phyloP scores from a whole-genome alignment of 2,888 invertebrate species.

The Geophilus truncorum region DNA sequence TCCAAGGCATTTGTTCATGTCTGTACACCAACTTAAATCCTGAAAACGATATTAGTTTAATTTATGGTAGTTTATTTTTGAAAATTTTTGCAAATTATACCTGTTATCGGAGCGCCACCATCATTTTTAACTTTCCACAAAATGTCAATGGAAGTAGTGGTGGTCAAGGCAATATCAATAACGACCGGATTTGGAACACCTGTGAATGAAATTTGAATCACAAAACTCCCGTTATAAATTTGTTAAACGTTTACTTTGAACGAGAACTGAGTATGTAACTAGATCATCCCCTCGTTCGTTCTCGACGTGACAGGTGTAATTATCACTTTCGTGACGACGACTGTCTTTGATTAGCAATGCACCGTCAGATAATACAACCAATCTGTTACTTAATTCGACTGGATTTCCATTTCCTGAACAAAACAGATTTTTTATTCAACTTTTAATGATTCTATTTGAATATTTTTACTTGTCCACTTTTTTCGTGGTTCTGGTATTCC shows the following conservation, averaged over 20 bases:
- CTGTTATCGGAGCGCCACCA: constrained; percentile 7
- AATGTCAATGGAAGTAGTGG: constrained; percentile 62
- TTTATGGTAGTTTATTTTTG: too few relatives aligned
- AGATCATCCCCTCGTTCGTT: constrained; percentile 89
- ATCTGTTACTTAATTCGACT: constrained; percentile 58
- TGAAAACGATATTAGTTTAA: background rate
- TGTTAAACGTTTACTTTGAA: constrained; percentile 67
- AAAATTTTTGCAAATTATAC: background rate
- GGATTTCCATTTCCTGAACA: constrained; percentile 15
- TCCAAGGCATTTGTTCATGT: background rate
- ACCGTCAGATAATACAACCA: constrained; percentile 80
- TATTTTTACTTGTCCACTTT: constrained; percentile 42
- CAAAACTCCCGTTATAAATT: too few relatives aligned
- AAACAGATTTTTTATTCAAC: background rate
- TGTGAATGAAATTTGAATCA: background rate
- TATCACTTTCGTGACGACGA: constrained; percentile 82
- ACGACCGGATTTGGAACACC: constrained; percentile 60
- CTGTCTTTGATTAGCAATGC: constrained; percentile 83
- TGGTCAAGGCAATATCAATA: constrained; percentile 61
- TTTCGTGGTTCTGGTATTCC: constrained; percentile 45
- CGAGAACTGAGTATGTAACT: constrained; percentile 82
- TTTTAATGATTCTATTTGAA: too few relatives aligned
- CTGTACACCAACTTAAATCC: background rate
- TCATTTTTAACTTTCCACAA: constrained; percentile 43
- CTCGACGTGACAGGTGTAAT: constrained; percentile 88